Percentiles rank a stretch among this genome's conserved stretches.
Evolutionary conservation across 2,888 invertebrate genomes (phyloP).

Genomic region (Sarcophaga caerulescens): DNA sequence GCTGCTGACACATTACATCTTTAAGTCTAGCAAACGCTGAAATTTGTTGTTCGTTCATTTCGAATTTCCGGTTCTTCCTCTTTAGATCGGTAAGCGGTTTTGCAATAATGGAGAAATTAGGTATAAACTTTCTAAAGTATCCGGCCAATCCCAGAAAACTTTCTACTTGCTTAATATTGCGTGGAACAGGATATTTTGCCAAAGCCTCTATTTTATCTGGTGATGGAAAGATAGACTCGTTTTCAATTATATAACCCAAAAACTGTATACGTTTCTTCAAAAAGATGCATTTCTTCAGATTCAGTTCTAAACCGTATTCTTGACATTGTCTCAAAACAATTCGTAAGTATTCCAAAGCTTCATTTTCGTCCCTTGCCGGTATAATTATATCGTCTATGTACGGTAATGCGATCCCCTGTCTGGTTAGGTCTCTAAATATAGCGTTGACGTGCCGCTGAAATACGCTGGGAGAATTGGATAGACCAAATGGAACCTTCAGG

Average conservation of each 20-base stretch:
- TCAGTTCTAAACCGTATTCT: conserved; percentile 61
- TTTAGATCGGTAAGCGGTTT: conserved; percentile 68
- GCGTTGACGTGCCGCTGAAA: conserved; percentile 72
- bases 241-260: conserved; percentile 64
- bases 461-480: conserved; percentile 72
- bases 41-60: conserved; percentile 65
- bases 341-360: conserved; percentile 56
- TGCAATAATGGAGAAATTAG: conserved; percentile 69
- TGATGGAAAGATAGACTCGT: conserved; percentile 68
- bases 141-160: conserved; percentile 74
- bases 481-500: conserved; percentile 76
- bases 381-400: conserved; percentile 75
- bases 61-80: conserved; percentile 67
- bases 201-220: conserved; percentile 70
- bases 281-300: conserved; percentile 66
- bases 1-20: conserved; percentile 48
- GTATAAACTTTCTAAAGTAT: conserved; percentile 72
- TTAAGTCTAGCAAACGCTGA: conserved; percentile 67
- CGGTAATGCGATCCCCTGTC: conserved; percentile 48
- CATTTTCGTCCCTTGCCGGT: conserved; percentile 60
- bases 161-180: conserved; percentile 70
- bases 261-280: conserved; percentile 62
- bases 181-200: conserved; percentile 70
- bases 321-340: conserved; percentile 50
- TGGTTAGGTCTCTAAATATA: conserved; percentile 57